Base-by-base conservation (phyloP, 2,888 invertebrate genomes). In the Thalpophila matura region DNA sequence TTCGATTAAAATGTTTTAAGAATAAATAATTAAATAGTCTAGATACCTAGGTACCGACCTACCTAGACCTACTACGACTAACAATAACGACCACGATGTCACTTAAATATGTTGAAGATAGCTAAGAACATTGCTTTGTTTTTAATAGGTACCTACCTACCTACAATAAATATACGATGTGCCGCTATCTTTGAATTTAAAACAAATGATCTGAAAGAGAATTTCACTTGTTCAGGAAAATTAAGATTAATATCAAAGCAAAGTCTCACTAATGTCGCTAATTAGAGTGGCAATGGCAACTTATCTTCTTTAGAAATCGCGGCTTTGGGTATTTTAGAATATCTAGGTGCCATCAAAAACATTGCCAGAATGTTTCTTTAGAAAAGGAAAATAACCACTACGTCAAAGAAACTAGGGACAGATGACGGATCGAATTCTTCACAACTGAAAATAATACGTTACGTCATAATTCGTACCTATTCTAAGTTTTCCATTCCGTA, bases 401-500 rank as follows among this genome's bases (percentile, higher is more conserved):
- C 33, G 49, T 49, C 35, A 58, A 12, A 33, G 10, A 58, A 46
- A n/a, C n/a, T n/a, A n/a, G n/a, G n/a, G 42, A 35, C 42, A 46
- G 20, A 56, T 74, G 77, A 78, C 75, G 74, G 40, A 75, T 64
- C 26, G 12, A 42, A 80, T 75, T 69, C 66, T 56, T 74, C 47
- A 60, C 33, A 20, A 57, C 37, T 58, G 14, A 75, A 81, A 77
- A 79, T 79, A 80, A 55, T 47, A 38, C 47, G 53, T 65, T 50
- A 61, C 81, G 72, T 81, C 79, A 80, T 74, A 67, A 75, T 77
- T 76, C 65, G 69, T 74, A n/a, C n/a, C n/a, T n/a, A 76, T 78
- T 70, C 69, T 79, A 77, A 78, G 76, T 78, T 83, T 81, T 80
- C 80, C 73, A 75, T 80, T 72, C 71, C 73, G 54, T 80, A 79